Conservation (phyloP, 1,140 invertebrate genomes). For the Dicyema japonicum region DNA sequence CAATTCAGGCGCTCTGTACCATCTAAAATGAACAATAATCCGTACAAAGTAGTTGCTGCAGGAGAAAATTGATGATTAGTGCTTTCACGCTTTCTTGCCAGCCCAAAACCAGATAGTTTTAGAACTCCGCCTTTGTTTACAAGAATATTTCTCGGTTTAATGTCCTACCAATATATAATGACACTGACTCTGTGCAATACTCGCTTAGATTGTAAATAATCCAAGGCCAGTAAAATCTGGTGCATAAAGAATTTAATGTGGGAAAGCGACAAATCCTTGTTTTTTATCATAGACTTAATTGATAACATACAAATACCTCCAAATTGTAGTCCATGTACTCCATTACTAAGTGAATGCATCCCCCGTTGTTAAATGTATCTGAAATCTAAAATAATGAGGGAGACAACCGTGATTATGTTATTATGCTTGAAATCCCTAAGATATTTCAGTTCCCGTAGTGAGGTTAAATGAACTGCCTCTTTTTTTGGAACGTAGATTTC, state of each 20-base stretch:
- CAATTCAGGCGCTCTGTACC: slow-evolving; percentile 80
- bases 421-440: too few relatives aligned
- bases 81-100: slow-evolving; percentile 58
- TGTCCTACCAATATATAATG: slow-evolving; percentile 34
- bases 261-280: too few relatives aligned
- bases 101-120: slow-evolving; percentile 85
- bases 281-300: too few relatives aligned
- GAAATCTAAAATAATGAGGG: too few relatives aligned
- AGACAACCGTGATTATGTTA: too few relatives aligned
- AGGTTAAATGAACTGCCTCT: too few relatives aligned
- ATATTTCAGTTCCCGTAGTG: too few relatives aligned
- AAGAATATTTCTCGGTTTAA: slow-evolving; percentile 86
- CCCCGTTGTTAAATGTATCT: too few relatives aligned
- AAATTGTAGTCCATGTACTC: too few relatives aligned
- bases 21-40: slow-evolving; percentile 19
- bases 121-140: slow-evolving; percentile 63
- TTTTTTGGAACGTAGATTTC: too few relatives aligned
- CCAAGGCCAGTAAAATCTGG: slow-evolving; percentile 64
- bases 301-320: too few relatives aligned
- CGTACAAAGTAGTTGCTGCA: slow-evolving; percentile 49
- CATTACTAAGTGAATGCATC: too few relatives aligned
- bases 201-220: slow-evolving; percentile 78
- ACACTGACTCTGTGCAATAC: slow-evolving; percentile 53
- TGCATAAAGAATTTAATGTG: slow-evolving; percentile 81
- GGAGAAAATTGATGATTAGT: slow-evolving; percentile 37